Evolutionary conservation across 2,113 vertebrate species (phyloP), one percentile per base, ranked within the genome.

Genomic region (Nettapus auritus): DNA sequence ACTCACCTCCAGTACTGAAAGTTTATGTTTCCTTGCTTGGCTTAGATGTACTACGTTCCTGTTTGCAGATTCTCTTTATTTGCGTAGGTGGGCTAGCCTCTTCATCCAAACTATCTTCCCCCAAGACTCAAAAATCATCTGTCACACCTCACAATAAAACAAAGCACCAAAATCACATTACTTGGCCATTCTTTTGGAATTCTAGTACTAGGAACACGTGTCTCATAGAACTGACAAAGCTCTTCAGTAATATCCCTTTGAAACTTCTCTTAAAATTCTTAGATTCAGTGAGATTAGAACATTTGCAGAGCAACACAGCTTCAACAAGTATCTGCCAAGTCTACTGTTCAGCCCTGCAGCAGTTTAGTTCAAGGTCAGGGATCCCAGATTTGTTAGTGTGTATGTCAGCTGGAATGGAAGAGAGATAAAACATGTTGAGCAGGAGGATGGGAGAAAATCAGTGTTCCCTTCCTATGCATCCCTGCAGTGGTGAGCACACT

Each of bases 361-460:
- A 82, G 38, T 71, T 89, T 87, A 79, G 48, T 69, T 90, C 8
- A 2, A 53, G 84, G 78, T 87, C 73, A 83, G 69, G 90, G 40
- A 90, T 76, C 38, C 82, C 62, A 63, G 81, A 82, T 33, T 6
- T 82, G 31, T 66, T 74, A 90, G 16, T 15, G 12, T 89, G 17
- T 21, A 4, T 87, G 66, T 56, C 91, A 95, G 48, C 60, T 87
- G 77, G 69, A 94, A 95, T 53, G 33, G 40, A 88, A 94, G 48
- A 55, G 46, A 28, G 22, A 90, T 42, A 95, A 88, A 88, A 90
- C 36, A 74, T 74, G n/a, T 19, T 76, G 19, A 6, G 12, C 6
- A 20, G 13, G 15, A 2, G 13, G 4, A 70, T 9, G 46, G 67
- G 33, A 56, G 56, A 29, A 81, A 82, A 48, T 36, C 0, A 0